Evolutionary conservation across 2,888 invertebrate genomes (phyloP), one percentile per base, ranked within the genome.

Genomic region (Metacarcinus magister): DNA sequence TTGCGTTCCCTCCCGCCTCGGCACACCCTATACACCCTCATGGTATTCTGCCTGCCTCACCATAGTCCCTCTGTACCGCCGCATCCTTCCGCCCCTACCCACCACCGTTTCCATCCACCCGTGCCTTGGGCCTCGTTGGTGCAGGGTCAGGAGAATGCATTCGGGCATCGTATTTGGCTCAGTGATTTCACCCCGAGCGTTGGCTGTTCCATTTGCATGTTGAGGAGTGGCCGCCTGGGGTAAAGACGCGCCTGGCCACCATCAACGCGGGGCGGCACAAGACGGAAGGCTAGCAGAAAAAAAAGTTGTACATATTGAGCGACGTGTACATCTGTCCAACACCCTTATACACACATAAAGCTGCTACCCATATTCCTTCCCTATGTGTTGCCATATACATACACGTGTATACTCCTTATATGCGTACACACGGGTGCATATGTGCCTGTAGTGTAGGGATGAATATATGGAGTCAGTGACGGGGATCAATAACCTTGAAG

Each of bases 181-280:
- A 32, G 82, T 82, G 82, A 82, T 32, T 32, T 28, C 82, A 82
- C 82, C 10, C 28, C 23, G 28, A 82, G 82, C 67, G 19, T 82
- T 32, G 82, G 82, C 7, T 82, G 82, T 32, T 82, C 32, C 82
- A 82, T 82, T 82, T 82, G 32, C 82, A 82, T 82, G 82, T 82
- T 32, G 32, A 13, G 32, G 91, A 44, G 46, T n/a, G 48, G 44
- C 19, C n/a, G 4, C 67, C 67, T n/a, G n/a, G 67, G 67, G 67
- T 16, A 67, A 23, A 19, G 54, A 67, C 67, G 67, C 67, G 67
- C 67, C 7, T 16, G 67, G 67, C 0, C n/a, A 23, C 23, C 0
- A 7, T 23, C 67, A n/a, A 23, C 8, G 67, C 67, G 67, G 67
- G 23, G 67, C 67, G 23, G 54, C 16, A 19, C 16, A 23, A 7